Conservation (phyloP, 2,888 invertebrate genomes). For the Stictocephala bisonia region DNA sequence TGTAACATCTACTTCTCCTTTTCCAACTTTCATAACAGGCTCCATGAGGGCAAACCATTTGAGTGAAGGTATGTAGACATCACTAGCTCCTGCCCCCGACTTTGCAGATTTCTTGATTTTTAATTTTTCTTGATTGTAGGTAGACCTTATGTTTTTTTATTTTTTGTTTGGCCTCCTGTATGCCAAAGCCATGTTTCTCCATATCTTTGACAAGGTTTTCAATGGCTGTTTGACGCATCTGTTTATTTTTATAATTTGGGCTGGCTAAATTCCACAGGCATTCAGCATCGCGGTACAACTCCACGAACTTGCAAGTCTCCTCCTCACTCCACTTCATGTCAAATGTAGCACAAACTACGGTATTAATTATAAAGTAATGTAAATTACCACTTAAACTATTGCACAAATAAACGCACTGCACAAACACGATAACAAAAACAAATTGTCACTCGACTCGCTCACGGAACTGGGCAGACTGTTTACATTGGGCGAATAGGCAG, state of each 20-base stretch:
- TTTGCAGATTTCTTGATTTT: conserved; percentile 63
- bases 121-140: conserved; percentile 67
- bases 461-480: no score
- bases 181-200: conserved; percentile 62
- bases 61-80: conserved; percentile 44
- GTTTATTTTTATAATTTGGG: conserved; percentile 64
- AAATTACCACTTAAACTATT: no score
- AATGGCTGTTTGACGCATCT: conserved; percentile 68
- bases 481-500: no score
- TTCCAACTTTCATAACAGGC: conserved; percentile 42
- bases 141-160: conserved; percentile 68
- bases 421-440: no score
- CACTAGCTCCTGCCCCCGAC: conserved; percentile 33
- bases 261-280: conserved; percentile 68
- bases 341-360: no score
- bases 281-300: conserved; percentile 67
- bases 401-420: no score
- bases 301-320: conserved; percentile 67
- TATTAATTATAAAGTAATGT: no score
- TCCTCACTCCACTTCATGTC: conserved; percentile 66
- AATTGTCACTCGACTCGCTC: no score
- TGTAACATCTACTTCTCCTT: conserved; percentile 3
- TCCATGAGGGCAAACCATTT: conserved; percentile 48
- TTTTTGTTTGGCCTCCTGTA: conserved; percentile 67
- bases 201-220: conserved; percentile 65